Evolutionary conservation across 2,888 invertebrate genomes (phyloP), one percentile per base, ranked within the genome.

Genomic region (Zootermopsis nevadensis): DNA sequence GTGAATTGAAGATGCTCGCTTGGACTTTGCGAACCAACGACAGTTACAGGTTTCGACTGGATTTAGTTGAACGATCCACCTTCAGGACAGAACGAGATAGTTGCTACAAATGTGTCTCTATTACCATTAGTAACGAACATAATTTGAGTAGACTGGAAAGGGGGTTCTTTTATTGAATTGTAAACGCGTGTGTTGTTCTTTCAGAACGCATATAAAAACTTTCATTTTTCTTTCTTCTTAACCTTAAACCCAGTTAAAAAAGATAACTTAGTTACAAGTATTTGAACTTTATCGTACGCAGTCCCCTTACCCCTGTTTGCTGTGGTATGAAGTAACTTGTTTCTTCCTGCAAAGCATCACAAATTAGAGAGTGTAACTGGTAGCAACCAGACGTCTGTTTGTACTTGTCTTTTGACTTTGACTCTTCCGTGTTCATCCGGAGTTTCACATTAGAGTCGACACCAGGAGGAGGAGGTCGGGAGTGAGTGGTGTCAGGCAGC

Each of bases 391-490:
- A 60, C 60, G 0, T 27, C n/a, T 69, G 69, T 69, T 69, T 31
- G 33, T 77, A 30, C 77, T 77, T 77, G 77, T 55, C 77, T 77
- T 77, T 55, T 77, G 77, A 77, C 55, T 77, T 77, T 30, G 33
- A 77, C 53, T 77, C 77, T 42, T 76, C 35, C 27, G 76, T 76
- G 76, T 27, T 76, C 48, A 53, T 55, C 30, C 53, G 53, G 31
- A 31, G 77, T 69, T 69, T 69, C 69, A 31, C 69, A 69, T 60
- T 60, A 60, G 60, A 60, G 60, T 60, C 60, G 60, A 60, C 60
- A 60, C 60, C 27, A 60, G n/a, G 60, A 27, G 60, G n/a, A 15
- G 48, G 12, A 48, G 48, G 19, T 15, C 19, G 48, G 3, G 48
- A 15, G 1, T 48, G 48, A 4, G 27, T 15, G 66, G 69, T 22